Evolutionary conservation across 1,140 invertebrate species (phyloP), one percentile per base, ranked within the genome.

Genomic region (Parasteatoda tepidariorum): DNA sequence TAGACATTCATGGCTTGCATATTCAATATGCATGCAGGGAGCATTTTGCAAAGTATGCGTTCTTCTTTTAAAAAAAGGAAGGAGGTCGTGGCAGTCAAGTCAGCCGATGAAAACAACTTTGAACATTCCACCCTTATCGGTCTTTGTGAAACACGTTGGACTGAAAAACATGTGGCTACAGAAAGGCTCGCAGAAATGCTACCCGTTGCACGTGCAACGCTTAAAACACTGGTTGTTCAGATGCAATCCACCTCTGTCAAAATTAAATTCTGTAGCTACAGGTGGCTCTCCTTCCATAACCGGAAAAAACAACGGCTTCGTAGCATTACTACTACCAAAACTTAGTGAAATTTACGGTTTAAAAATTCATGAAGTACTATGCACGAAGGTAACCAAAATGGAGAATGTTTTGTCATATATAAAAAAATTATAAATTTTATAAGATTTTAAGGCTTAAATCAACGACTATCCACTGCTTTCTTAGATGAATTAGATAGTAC

Each of bases 341-440:
- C 38, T 4, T 13, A 48, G 9, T 48, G 38, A 48, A 48, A 4
- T 48, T 48, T 18, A 48, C 18, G 1, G 38, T 4, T 48, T 0
- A 48, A 48, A 48, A 48, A 2, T 48, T 48, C 4, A 4, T n/a
- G 38, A 48, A 13, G 38, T 48, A 48, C 38, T 48, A 48, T 48
- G 4, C 38, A 48, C 4, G 1, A 48, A 48, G 4, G 4, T 48
- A 48, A 1, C 0, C 9, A 48, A 48, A 9, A 48, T 48, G 38
- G n/a, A n/a, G n/a, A 48, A 48, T 41, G 38, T 41, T 41, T 41
- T 41, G 38, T 41, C 38, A 41, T 41, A 41, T 41, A 41, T 57
- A 4, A 7, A 57, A 62, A 62, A 28, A 62, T 62, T 62, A 62
- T 62, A 13, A 62, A 62, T 62, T 62, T 62, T 28, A 62, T 62